Base-by-base conservation (phyloP, 1,140 invertebrate genomes). In the Berghia stephanieae region DNA sequence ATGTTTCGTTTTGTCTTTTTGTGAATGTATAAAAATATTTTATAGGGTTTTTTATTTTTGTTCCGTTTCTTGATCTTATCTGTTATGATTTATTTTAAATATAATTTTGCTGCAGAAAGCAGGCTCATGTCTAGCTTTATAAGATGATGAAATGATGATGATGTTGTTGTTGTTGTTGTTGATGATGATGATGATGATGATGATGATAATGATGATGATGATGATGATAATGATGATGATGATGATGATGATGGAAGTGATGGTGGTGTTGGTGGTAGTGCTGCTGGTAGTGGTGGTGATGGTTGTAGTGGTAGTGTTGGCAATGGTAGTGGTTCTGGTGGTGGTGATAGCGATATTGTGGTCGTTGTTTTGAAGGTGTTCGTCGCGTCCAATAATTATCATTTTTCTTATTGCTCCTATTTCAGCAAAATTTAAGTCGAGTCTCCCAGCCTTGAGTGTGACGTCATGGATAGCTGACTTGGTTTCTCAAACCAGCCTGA, bases 221-320 rank as follows among this genome's bases (percentile, higher is more conserved):
- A 74, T 57, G 72, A 74, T 57, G 52, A 74, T 69, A 27, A 69
- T 74, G 72, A 74, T 73, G 70, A 73, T 73, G 70, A 73, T 38
- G 70, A 55, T 55, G 44, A 73, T 38, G 70, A 73, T 38, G 40
- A 74, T 55, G 70, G 55, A n/a, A 44, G 55, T 73, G 70, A 73
- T 73, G 70, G 55, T 73, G 46, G 55, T 60, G 34, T 31, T 57
- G 34, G 21, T 73, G 34, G 21, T 60, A 36, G 21, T 60, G 34
- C 8, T 73, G 70, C 24, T 73, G 70, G 36, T 74, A 34, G 31
- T 74, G 72, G 60, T 74, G 72, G 60, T 38, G 46, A 74, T 34
- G 8, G 24, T 21, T 5, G 60, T 34, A 21, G 42, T 16, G 2
- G 6, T 34, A 24, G 31, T 8, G n/a, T 1, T 60, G 43, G 40